phyloP scores from a whole-genome alignment of 2,797 vertebrate species.

The Heterohyrax brucei region DNA sequence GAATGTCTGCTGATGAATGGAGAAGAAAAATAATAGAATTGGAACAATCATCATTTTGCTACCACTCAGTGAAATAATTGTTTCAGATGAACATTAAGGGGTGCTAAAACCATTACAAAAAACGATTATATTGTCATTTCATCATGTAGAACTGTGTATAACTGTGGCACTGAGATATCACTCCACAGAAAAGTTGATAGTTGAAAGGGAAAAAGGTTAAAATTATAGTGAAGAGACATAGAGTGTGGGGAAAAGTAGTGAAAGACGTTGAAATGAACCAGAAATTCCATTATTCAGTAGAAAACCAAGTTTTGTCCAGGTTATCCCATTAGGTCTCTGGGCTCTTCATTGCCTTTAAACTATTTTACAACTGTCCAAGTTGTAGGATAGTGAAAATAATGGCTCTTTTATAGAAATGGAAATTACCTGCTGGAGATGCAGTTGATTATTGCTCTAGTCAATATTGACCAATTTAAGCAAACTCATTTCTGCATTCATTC shows the following conservation, averaged over 20 bases:
- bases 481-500: slow-evolving; percentile 17
- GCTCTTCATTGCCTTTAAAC: background rate
- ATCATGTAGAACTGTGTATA: slow-evolving; percentile 9
- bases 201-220: slow-evolving; percentile 15
- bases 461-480: slow-evolving; percentile 55
- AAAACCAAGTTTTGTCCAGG: slow-evolving; percentile 15
- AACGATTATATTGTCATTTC: background rate
- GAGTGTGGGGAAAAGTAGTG: background rate
- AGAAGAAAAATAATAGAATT: slow-evolving; percentile 11
- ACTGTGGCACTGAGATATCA: background rate
- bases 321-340: slow-evolving; percentile 40
- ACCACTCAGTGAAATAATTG: slow-evolving; percentile 32
- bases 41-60: slow-evolving; percentile 60
- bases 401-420: slow-evolving; percentile 12
- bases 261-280: slow-evolving; percentile 34
- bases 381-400: slow-evolving; percentile 16
- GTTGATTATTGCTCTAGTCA: background rate
- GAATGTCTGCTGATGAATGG: slow-evolving; percentile 34
- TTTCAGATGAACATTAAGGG: slow-evolving; percentile 22
- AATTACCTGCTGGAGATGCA: slow-evolving; percentile 16
- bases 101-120: background rate
- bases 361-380: slow-evolving; percentile 2
- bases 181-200: background rate
- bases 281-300: slow-evolving; percentile 49
- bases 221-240: background rate